Evolutionary conservation across 2,797 vertebrate genomes (phyloP).

Genomic region (Cyprinella venusta): DNA sequence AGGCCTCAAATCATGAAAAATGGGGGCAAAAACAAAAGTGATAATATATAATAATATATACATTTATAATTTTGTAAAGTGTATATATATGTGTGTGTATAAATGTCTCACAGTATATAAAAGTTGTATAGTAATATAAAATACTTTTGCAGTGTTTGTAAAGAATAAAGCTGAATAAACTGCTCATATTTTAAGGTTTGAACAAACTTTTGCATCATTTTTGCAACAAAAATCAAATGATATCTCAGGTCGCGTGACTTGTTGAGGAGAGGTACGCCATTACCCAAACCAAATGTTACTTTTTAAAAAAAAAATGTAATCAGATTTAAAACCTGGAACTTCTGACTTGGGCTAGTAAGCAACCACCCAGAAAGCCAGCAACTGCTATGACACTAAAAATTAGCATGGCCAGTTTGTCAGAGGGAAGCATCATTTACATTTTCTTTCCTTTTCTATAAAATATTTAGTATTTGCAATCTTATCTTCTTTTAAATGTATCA

Average conservation of each 20-base stretch:
- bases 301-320: too few species aligned
- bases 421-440: neutral
- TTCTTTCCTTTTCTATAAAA: neutral
- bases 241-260: neutral
- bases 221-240: neutral
- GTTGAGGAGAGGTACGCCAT: neutral
- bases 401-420: neutral
- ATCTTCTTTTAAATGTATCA: neutral
- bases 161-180: neutral
- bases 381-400: neutral
- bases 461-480: neutral
- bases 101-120: neutral
- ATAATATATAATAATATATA: too few species aligned
- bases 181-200: neutral
- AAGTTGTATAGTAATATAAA: neutral
- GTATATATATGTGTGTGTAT: too few species aligned
- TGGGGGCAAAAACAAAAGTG: too few species aligned
- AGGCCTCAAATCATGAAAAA: too few species aligned
- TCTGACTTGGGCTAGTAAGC: neutral
- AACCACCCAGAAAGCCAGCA: neutral
- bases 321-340: neutral
- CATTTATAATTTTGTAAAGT: too few species aligned
- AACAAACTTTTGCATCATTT: neutral
- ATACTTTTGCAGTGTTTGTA: neutral
- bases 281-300: neutral